Percentiles rank a stretch among this genome's conserved stretches.
phyloP scores from a whole-genome alignment of 2,113 vertebrate species.

The Amblyornis subalaris region DNA sequence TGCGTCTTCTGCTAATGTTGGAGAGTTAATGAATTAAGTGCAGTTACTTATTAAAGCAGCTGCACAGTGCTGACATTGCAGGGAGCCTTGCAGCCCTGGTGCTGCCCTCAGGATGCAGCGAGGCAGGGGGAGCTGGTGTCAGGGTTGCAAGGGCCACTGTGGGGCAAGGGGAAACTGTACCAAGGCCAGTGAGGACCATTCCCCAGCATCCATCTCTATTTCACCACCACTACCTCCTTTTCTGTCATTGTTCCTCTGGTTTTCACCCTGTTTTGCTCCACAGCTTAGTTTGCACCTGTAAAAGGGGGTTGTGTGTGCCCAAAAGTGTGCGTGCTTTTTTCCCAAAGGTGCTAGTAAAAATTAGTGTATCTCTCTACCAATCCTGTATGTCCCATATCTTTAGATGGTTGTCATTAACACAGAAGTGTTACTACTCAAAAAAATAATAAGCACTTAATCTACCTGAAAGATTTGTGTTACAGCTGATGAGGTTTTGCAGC shows the following conservation, averaged over 20 bases:
- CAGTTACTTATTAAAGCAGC: conserved; percentile 3
- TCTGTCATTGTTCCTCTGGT: not conserved
- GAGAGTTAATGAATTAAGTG: conserved; percentile 42
- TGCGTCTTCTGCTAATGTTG: not conserved
- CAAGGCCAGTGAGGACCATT: not conserved
- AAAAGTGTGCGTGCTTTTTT: not conserved
- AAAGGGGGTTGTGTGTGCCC: not conserved
- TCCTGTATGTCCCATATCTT: not conserved
- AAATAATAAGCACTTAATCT: not conserved
- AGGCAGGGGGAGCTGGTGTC: not conserved
- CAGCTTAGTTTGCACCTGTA: not conserved
- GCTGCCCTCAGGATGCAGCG: not conserved
- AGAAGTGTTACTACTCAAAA: not conserved
- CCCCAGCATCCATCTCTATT: not conserved
- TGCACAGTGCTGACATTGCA: not conserved
- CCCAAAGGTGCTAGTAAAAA: not conserved
- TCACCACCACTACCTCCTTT: not conserved
- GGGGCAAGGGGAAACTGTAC: not conserved
- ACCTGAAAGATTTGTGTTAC: not conserved
- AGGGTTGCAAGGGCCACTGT: not conserved
- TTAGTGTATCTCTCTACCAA: not conserved
- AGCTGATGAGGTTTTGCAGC: not conserved
- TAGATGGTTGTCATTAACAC: accelerated
- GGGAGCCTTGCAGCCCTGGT: not conserved
- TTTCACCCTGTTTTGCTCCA: not conserved